These are phyloP conservation scores for Ictidomys tridecemlineatus DNA, from an alignment of 2,113 vertebrate species.

Conservation along the genomic window DNA sequence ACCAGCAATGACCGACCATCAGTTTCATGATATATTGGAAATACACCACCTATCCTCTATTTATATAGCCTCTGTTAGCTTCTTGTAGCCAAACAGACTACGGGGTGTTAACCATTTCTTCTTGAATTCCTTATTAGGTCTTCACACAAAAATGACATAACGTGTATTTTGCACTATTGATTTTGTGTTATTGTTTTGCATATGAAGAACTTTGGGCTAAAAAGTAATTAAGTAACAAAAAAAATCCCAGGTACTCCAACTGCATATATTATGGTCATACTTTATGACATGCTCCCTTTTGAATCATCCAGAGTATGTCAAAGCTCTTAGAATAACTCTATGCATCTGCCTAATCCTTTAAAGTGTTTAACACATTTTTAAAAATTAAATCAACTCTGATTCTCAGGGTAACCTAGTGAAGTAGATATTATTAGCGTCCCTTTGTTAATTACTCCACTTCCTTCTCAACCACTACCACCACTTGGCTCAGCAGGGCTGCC, in stretches of 20 bases:
- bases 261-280: neutral
- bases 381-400: conserved; percentile 14
- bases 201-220: neutral
- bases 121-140: neutral
- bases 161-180: neutral
- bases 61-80: neutral
- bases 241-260: neutral
- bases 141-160: neutral
- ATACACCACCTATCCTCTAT: neutral
- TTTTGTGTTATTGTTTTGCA: neutral
- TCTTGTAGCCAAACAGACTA: neutral
- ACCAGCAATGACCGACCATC: neutral
- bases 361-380: conserved; percentile 45
- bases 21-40: neutral
- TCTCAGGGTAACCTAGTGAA: neutral
- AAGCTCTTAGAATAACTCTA: neutral
- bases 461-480: neutral
- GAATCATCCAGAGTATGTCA: neutral
- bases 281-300: neutral
- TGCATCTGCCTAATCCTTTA: conserved; percentile 17
- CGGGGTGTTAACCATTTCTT: neutral
- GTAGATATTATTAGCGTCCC: neutral
- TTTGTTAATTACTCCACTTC: neutral
- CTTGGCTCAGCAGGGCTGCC: neutral
- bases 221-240: neutral